phyloP scores from a whole-genome alignment of 2,888 invertebrate genomes.

The Leptinotarsa peninsularis region DNA sequence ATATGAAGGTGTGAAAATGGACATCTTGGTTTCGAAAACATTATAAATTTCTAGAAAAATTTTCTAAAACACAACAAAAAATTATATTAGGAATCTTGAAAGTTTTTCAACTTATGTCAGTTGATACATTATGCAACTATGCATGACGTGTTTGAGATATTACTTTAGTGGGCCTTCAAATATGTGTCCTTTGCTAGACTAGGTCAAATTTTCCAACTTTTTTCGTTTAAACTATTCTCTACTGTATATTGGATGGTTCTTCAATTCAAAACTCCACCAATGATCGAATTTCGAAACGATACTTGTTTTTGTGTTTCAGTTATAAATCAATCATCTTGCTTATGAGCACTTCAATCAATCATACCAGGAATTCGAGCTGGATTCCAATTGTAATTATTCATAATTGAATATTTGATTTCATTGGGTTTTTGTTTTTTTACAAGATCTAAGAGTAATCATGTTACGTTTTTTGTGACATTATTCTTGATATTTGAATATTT shows the following conservation, averaged over 20 bases:
- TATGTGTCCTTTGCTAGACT: too few relatives aligned
- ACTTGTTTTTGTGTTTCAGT: constrained; percentile 2
- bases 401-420: background rate
- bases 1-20: background rate
- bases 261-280: background rate
- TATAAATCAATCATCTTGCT: background rate
- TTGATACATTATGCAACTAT: too few relatives aligned
- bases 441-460: too few relatives aligned
- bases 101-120: too few relatives aligned
- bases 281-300: background rate
- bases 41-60: background rate
- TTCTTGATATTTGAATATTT: too few relatives aligned
- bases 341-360: constrained; percentile 3
- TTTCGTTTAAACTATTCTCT: too few relatives aligned
- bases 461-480: too few relatives aligned
- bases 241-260: background rate
- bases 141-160: too few relatives aligned
- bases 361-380: background rate
- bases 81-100: too few relatives aligned
- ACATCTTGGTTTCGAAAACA: background rate
- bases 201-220: too few relatives aligned
- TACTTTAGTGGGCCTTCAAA: too few relatives aligned
- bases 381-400: constrained; percentile 1
- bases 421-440: background rate
- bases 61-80: too few relatives aligned